Conservation (phyloP, 37 sponge, comb jelly and placozoan genomes). For the Diacarnus erythraeanus region DNA sequence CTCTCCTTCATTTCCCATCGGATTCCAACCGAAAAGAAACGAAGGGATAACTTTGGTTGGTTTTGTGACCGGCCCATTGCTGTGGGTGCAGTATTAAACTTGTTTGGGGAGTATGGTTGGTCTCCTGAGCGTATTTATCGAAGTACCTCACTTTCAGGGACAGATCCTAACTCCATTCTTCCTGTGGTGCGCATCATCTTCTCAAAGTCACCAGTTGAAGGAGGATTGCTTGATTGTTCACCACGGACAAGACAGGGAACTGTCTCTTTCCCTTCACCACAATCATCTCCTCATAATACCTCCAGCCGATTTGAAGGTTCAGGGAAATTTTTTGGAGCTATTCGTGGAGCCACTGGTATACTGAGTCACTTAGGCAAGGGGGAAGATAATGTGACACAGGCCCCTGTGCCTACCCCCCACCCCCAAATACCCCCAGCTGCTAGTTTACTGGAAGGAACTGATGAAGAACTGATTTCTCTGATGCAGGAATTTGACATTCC, state of each 20-base stretch:
- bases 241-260: not conserved
- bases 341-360: constrained; percentile 2
- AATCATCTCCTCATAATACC: not conserved
- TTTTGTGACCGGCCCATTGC: constrained; percentile 64
- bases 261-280: not conserved
- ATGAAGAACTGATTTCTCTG: constrained; percentile 65
- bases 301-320: not conserved
- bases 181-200: constrained; percentile 68
- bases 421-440: not conserved
- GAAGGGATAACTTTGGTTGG: constrained; percentile 70
- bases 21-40: constrained; percentile 53
- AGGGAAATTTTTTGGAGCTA: constrained; percentile 5
- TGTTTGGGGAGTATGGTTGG: constrained; percentile 71
- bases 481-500: constrained; percentile 86
- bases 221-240: not conserved
- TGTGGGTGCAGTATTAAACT: constrained; percentile 42
- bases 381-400: not conserved
- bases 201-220: constrained; percentile 22
- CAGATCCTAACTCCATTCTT: constrained; percentile 14
- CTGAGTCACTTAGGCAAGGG: constrained; percentile 8
- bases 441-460: constrained; percentile 50
- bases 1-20: constrained; percentile 48
- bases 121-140: constrained; percentile 54
- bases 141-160: constrained; percentile 41
- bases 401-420: not conserved